A percentile compares a stretch with the other conserved stretches of the same genome.
phyloP scores from a whole-genome alignment of 2,797 vertebrate genomes.

The Sylvilagus floridanus region DNA sequence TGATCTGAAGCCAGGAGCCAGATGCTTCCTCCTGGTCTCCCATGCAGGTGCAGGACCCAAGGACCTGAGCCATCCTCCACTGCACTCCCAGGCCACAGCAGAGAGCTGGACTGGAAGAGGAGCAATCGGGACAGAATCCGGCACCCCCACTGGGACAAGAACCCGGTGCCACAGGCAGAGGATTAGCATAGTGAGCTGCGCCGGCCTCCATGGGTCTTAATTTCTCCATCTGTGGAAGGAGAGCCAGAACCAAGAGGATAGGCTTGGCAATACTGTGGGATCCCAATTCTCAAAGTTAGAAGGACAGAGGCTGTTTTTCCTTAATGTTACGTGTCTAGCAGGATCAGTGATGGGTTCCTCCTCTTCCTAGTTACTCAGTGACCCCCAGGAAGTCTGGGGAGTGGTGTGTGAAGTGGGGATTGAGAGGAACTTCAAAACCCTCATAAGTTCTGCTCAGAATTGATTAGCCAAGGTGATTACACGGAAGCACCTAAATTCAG shows the following conservation, averaged over 20 bases:
- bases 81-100: too few species aligned
- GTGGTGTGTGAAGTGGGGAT: not conserved
- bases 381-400: not conserved
- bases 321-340: not conserved
- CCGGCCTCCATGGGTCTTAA: not conserved
- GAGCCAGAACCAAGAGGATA: not conserved
- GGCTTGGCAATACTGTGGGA: not conserved
- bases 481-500: not conserved
- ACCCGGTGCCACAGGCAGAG: too few species aligned
- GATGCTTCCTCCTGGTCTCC: too few species aligned
- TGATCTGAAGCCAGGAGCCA: too few species aligned
- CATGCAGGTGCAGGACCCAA: too few species aligned
- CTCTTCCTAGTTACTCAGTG: not conserved
- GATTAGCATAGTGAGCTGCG: too few species aligned
- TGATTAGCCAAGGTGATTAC: not conserved
- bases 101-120: too few species aligned
- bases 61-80: too few species aligned
- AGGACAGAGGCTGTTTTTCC: not conserved
- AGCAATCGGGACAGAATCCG: too few species aligned
- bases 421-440: not conserved
- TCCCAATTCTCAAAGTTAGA: not conserved
- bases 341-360: not conserved
- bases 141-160: too few species aligned
- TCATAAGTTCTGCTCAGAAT: not conserved
- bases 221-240: not conserved